These are phyloP conservation scores for Ctenosaura bakeri DNA, from an alignment of 2,797 vertebrate genomes.

Conservation along the genomic window DNA sequence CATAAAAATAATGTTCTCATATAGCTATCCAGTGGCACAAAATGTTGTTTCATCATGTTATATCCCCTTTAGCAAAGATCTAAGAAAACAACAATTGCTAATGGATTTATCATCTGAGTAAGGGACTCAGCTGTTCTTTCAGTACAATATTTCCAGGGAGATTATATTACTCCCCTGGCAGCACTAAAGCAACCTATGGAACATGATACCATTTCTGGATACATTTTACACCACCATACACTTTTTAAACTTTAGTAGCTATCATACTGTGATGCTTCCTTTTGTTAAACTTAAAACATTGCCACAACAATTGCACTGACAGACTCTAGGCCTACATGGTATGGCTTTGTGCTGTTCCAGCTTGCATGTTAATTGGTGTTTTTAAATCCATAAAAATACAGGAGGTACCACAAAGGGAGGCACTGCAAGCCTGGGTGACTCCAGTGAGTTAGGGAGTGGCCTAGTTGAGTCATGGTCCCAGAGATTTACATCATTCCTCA, in stretches of 20 bases:
- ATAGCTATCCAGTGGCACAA: neutral
- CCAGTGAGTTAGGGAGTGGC: no score
- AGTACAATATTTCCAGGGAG: slow-evolving; percentile 45
- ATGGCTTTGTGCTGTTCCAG: no score
- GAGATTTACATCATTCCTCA: no score
- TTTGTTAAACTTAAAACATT: slow-evolving; percentile 53
- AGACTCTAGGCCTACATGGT: no score
- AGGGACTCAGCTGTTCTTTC: slow-evolving; percentile 39
- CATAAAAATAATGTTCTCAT: neutral
- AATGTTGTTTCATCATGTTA: neutral
- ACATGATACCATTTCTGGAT: slow-evolving; percentile 50
- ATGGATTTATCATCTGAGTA: neutral
- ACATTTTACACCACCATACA: neutral
- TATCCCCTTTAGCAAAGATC: neutral
- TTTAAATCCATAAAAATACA: no score
- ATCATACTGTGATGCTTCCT: slow-evolving; percentile 28
- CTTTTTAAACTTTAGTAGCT: slow-evolving; percentile 4
- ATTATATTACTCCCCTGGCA: slow-evolving; percentile 54
- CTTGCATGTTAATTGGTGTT: no score
- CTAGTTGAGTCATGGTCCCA: no score
- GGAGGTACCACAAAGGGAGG: no score
- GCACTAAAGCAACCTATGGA: slow-evolving; percentile 41
- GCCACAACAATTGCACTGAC: slow-evolving; percentile 28
- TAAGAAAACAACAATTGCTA: neutral
- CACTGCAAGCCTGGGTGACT: no score